These are phyloP conservation scores for Genyomyrus donnyi DNA, from an alignment of 2,113 vertebrate genomes.

Conservation along the genomic window DNA sequence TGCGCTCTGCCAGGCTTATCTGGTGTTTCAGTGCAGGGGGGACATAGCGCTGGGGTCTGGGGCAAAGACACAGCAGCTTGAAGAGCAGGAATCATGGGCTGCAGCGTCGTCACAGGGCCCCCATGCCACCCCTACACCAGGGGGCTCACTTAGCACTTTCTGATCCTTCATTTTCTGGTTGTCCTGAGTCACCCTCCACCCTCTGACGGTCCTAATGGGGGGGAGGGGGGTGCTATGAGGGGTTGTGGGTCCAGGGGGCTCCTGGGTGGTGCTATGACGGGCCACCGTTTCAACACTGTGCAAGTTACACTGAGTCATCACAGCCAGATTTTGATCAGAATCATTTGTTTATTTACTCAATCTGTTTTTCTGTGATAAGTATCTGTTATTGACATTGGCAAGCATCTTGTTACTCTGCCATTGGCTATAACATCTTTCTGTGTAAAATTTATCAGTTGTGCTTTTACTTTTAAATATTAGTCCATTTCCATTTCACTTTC, in stretches of 20 bases:
- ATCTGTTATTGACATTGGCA: slow-evolving; percentile 1
- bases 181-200: not conserved
- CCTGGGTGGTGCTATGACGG: not conserved
- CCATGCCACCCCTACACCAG: not conserved
- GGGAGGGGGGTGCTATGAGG: no score
- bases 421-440: not conserved
- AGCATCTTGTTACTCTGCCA: not conserved
- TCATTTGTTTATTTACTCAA: not conserved
- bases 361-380: not conserved
- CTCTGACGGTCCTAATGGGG: not conserved
- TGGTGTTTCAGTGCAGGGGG: not conserved
- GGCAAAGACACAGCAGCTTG: not conserved
- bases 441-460: not conserved
- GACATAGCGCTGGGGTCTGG: not conserved
- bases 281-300: not conserved
- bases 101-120: not conserved
- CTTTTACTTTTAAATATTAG: not conserved
- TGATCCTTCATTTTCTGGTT: not conserved
- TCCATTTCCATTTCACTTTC: not conserved
- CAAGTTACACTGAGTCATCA: not conserved
- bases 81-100: not conserved
- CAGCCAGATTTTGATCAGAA: not conserved
- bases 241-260: not conserved
- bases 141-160: not conserved
- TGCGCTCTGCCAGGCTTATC: not conserved